Base-by-base conservation (phyloP, 2,888 invertebrate species). In the Eustalomyia histrio region DNA sequence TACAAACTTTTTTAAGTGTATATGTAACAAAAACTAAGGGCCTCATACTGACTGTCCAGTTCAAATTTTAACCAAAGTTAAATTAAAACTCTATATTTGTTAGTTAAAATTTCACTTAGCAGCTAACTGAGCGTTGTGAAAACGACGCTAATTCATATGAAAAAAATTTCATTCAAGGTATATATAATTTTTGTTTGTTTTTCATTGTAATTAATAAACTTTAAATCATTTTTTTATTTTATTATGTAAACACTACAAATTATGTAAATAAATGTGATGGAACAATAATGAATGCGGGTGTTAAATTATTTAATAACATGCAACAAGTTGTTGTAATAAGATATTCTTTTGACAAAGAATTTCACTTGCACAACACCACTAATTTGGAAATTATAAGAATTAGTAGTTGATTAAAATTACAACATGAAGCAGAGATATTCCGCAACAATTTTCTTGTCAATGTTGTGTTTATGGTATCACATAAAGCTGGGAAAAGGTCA, bases 261-360 rank as follows among this genome's bases (percentile, higher is more conserved):
- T 71, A 79, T n/a, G n/a, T n/a, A 47, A 47, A 67, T 47, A 58
- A 24, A n/a, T 14, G 50, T 16, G 9, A 17, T 18, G 33, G 21
- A n/a, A 2, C 8, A 16, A 52, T 12, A 24, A 43, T 75, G 55
- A 43, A 64, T 52, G 21, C 21, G 21, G 18, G 61, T 58, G 52
- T 61, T 73, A 72, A 80, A 80, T 80, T 76, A 71, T 53, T 35
- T 18, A n/a, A 55, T 18, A 61, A 76, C 80, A 80, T 76, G 80
- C 80, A 76, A 80, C 67, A 72, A 58, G 39, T 76, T 75, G 55
- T 60, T 35, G 47, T 39, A 50, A 55, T 39, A 64, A 64, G 69
- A 43, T 29, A 18, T 17, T 21, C n/a, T 18, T 18, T 24, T 33
- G 2, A 9, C 17, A 35, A 47, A 2, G 29, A 6, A 29, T 29